Base-by-base conservation (phyloP, 2,113 vertebrate genomes). In the Ursus arctos region DNA sequence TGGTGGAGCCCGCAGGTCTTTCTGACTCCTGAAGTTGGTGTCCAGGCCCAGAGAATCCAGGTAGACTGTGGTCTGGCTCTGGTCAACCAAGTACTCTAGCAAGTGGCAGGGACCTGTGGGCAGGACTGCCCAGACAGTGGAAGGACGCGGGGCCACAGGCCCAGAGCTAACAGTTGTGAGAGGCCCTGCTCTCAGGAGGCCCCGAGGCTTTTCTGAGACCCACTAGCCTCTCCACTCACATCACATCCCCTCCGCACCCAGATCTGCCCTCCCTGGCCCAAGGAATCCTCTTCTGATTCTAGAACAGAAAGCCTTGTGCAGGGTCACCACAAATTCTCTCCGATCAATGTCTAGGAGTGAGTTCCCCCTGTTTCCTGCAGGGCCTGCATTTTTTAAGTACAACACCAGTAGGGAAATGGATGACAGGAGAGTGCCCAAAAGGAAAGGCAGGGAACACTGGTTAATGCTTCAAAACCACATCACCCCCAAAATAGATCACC, bases 191-290 rank as follows among this genome's bases (percentile, higher is more conserved):
- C 51, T 51, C 67, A 8, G 6, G 74, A 40, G 65, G 55, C 40
- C n/a, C 67, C 10, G 4, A 59, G 53, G 55, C 88, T 79, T 71
- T 79, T 67, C 74, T 61, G 91, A 90, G 24, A n/a, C 31, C 22
- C 40, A 12, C 12, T 2, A 63, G 82, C 18, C 82, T 24, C 47
- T 71, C 8, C 0, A 2, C 16, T 33, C 7, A 2, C 0, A 7
- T 0, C 22, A n/a, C 4, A 0, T 49, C 22, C 19, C 16, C 21
- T 43, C 40, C 72, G 14, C 43, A 4, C 10, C 5, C 13, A 49
- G 15, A 2, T 79, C 85, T 87, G 24, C 47, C 43, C 18, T 33
- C 33, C 24, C 18, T 19, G 3, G 15, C 51, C 55, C 31, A 4
- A 2, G 15, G 59, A 83, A 72, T 53, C 55, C 14, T 28, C 59